These are phyloP conservation scores for Cephalopholis sonnerati DNA, from an alignment of 2,113 vertebrate genomes.

Conservation along the genomic window DNA sequence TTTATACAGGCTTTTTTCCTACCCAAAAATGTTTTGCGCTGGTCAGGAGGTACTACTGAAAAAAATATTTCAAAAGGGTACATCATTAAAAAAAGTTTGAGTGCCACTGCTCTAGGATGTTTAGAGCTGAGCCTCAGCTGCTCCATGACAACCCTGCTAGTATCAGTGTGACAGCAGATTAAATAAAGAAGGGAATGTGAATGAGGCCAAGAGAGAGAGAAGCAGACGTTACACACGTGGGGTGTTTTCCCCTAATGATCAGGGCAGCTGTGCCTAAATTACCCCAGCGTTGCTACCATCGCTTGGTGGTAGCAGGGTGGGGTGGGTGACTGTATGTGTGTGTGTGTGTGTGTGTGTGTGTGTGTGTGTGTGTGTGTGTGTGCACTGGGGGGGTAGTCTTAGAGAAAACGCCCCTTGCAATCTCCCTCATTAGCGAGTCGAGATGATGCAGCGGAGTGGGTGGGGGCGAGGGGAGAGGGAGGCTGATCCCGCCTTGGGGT, in stretches of 20 bases:
- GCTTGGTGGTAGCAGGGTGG: slow-evolving; percentile 42
- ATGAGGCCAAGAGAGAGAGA: slow-evolving; percentile 44
- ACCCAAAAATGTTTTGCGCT: too few relatives aligned
- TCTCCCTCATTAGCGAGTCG: slow-evolving; percentile 75
- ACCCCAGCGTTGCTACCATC: slow-evolving; percentile 63
- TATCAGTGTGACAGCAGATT: slow-evolving; percentile 48
- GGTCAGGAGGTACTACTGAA: too few relatives aligned
- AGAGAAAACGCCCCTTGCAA: slow-evolving; percentile 44
- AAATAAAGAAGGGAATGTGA: slow-evolving; percentile 32
- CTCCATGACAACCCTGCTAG: neutral
- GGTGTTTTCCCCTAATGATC: slow-evolving; percentile 74
- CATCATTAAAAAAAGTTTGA: too few relatives aligned
- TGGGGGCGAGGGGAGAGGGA: slow-evolving; percentile 8
- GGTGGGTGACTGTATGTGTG: neutral
- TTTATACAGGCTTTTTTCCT: too few relatives aligned
- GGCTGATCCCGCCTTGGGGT: slow-evolving; percentile 24
- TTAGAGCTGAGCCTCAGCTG: slow-evolving; percentile 50
- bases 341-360: slow-evolving; percentile 20
- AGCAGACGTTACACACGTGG: slow-evolving; percentile 52
- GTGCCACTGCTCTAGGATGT: neutral
- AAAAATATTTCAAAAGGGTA: too few relatives aligned
- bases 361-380: slow-evolving; percentile 18
- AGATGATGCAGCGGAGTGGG: slow-evolving; percentile 39
- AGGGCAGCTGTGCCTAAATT: slow-evolving; percentile 82
- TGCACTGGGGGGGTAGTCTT: neutral